A percentile compares a stretch with the other conserved stretches of the same genome.
These are phyloP conservation scores for Oryctes rhinoceros DNA, from an alignment of 1,140 invertebrate genomes.

Conservation along the genomic window DNA sequence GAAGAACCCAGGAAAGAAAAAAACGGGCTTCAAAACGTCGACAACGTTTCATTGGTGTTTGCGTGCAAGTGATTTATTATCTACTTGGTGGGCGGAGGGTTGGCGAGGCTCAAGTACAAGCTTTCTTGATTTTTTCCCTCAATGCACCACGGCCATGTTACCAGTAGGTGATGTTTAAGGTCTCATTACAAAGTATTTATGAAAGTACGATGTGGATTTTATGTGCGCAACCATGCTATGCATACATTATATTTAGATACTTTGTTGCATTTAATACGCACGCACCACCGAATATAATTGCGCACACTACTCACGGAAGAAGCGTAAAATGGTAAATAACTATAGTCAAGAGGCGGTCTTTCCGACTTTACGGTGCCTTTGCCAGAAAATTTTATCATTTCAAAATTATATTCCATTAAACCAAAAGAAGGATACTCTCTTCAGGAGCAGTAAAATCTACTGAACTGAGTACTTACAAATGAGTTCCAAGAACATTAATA, in stretches of 20 bases:
- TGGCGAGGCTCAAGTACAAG: neutral
- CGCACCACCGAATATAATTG: too few relatives aligned
- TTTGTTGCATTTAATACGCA: neutral
- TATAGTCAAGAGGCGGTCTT: too few relatives aligned
- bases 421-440: too few relatives aligned
- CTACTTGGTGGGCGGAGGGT: slow-evolving; percentile 7
- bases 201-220: slow-evolving; percentile 6
- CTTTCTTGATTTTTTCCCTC: neutral
- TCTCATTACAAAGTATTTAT: slow-evolving; percentile 29
- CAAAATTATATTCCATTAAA: too few relatives aligned
- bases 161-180: slow-evolving; percentile 23
- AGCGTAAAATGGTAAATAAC: too few relatives aligned
- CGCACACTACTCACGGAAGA: too few relatives aligned
- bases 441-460: too few relatives aligned
- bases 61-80: slow-evolving; percentile 15
- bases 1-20: neutral
- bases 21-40: neutral
- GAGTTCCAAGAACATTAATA: too few relatives aligned
- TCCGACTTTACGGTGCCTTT: too few relatives aligned
- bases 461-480: too few relatives aligned
- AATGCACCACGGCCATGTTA: neutral
- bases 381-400: too few relatives aligned
- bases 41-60: slow-evolving; percentile 28
- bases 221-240: neutral
- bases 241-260: neutral